Evolutionary conservation across 2,888 invertebrate species (phyloP), one percentile per base, ranked within the genome.

Genomic region (Cephus nigrinus): DNA sequence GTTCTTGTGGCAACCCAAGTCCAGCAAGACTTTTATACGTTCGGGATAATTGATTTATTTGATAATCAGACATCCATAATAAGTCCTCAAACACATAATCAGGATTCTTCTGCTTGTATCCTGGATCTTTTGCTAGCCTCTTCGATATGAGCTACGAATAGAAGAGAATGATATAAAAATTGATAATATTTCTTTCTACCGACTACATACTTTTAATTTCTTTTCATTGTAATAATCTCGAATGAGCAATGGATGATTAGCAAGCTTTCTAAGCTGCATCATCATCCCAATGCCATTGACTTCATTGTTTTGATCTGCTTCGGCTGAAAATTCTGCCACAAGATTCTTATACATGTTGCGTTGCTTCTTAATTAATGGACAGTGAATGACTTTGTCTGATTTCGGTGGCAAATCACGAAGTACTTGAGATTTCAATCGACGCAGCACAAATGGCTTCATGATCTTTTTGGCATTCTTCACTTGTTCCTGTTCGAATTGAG

Each of bases 391-490:
- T 75, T 94, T 92, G 81, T 97, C 96, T 3, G 93, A 94, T 92
- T 99, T 99, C 85, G 93, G 92, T 0, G 99, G 99, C 85, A 99
- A 92, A 91, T 97, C 96, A 78, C 95, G 94, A 0, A 97, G 93
- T 0, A 98, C 98, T 85, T 98, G 97, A 33, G 94, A 92, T 92
- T 99, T 99, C 74, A 98, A 92, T 78, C 99, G 93, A 31, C 99
- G 93, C 73, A 99, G 93, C 4, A 99, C 95, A 91, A 99, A 99
- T 0, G 99, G 99, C 90, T 96, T 97, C 96, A 99, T 98, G 84
- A 99, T 98, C 75, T 96, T 94, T 90, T 99, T 98, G 0, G 99
- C 99, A 87, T 98, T 97, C 23, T 95, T 95, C 72, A 99, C 96
- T 91, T 98, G 97, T 78, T 97, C 96, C 88, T 95, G 94, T 90